phyloP scores from a whole-genome alignment of 2,888 invertebrate species.

The Dioctria rufipes region DNA sequence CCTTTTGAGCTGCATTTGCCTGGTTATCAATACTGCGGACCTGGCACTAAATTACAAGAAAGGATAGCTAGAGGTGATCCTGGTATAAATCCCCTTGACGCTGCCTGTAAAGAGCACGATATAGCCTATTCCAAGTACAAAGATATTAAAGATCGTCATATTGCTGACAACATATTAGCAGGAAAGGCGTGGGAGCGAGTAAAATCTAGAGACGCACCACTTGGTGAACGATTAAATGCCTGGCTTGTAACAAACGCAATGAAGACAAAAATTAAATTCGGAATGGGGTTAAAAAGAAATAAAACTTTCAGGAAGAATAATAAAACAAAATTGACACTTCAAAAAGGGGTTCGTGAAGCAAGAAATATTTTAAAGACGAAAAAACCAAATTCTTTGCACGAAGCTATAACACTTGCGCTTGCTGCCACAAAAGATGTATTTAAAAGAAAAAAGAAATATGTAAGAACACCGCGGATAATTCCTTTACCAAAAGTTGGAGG shows the following conservation, averaged over 20 bases:
- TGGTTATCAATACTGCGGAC: no score
- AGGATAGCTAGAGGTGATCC: no score
- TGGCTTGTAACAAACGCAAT: no score
- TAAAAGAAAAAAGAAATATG: not conserved
- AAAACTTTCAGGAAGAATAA: no score
- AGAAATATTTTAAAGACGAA: slow-evolving; percentile 21
- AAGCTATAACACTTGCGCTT: slow-evolving; percentile 57
- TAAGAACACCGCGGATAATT: not conserved
- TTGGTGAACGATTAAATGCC: no score
- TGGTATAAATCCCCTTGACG: no score
- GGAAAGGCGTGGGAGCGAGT: no score
- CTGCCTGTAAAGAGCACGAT: slow-evolving; percentile 43
- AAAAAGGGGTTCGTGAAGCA: slow-evolving; percentile 28
- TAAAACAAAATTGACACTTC: not conserved
- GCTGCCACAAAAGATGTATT: not conserved
- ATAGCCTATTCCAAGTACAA: slow-evolving; percentile 56
- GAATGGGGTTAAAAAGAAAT: not conserved
- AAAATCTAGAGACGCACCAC: no score
- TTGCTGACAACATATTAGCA: no score
- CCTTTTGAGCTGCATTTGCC: no score
- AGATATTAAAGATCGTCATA: not conserved
- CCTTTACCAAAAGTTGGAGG: not conserved
- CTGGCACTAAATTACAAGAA: no score
- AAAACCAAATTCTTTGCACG: slow-evolving; percentile 55
- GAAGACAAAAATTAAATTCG: no score